Base-by-base conservation (phyloP, 2,113 vertebrate genomes). In the Polyodon spathula region DNA sequence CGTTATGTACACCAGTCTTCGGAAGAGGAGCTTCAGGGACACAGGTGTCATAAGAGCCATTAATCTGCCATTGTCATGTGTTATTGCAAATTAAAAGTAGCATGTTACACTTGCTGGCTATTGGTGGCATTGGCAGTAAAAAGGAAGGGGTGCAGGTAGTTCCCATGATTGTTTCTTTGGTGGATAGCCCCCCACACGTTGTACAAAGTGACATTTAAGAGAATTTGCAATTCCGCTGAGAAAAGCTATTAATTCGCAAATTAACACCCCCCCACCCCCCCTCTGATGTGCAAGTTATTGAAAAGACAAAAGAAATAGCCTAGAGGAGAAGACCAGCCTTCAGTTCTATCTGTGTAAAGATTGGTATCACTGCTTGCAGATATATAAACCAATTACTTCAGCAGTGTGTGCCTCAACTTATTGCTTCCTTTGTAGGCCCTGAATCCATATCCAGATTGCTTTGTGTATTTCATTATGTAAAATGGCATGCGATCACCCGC, bases 271-370 rank as follows among this genome's bases (percentile, higher is more conserved):
- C 56, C 72, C 71, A 55, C 51, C 78, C 81, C 84, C 88, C 83
- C 83, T 74, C 73, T 66, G 89, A 92, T 95, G 93, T 92, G 91
- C 91, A 93, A 91, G 92, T 93, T 90, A 94, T 97, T 89, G 92
- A 93, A 94, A 93, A 97, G 93, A 97, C 94, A 97, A 97, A 96
- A 92, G 93, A 94, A 97, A 98, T 94, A 92, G 93, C 93, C 93
- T 94, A 92, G 93, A 97, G 88, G 94, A 95, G 92, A 83, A 89
- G 87, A 92, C 87, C 91, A 89, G 90, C 88, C 87, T 87, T 85
- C 88, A 87, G 86, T 84, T 90, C 88, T 94, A 88, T 94, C 90
- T 95, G 90, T 85, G 89, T 80, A 82, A 88, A 95, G 93, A 95
- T 94, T 93, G 90, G 88, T 92, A 89, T 90, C 89, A 88, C 92